Conservation (phyloP, 2,113 vertebrate genomes). For the Dermatemys mawii region DNA sequence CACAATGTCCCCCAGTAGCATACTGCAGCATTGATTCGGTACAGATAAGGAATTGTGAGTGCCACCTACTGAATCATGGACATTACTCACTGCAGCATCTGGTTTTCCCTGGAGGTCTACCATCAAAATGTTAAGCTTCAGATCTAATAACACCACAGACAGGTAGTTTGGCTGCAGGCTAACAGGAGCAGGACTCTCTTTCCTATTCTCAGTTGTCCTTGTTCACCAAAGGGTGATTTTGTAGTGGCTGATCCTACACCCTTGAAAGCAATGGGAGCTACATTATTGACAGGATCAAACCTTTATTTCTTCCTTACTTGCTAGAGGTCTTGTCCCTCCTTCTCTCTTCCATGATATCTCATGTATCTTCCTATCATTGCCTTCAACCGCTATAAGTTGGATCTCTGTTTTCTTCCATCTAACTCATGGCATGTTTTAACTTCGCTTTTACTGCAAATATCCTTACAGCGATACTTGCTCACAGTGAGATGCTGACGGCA, state of each 20-base stretch:
- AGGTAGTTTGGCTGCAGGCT: not conserved
- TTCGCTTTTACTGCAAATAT: not conserved
- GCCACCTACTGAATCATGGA: too few species aligned
- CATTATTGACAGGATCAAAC: not conserved
- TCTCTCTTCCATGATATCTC: not conserved
- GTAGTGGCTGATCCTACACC: not conserved
- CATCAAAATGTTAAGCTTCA: not conserved
- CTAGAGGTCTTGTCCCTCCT: not conserved
- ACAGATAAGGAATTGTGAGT: not conserved
- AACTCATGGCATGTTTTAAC: not conserved
- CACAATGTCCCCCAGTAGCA: not conserved
- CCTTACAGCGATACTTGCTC: not conserved
- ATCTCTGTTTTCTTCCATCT: not conserved
- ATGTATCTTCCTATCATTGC: not conserved
- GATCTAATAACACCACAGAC: not conserved
- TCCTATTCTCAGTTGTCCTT: not conserved
- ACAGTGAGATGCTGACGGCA: not conserved
- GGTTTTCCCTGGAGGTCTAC: not conserved
- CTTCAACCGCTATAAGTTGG: not conserved
- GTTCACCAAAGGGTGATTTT: not conserved
- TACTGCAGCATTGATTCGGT: not conserved
- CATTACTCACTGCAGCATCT: not conserved
- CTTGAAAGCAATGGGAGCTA: not conserved
- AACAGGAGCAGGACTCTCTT: not conserved
- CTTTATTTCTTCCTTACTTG: not conserved